phyloP scores from a whole-genome alignment of 2,113 vertebrate species.

The Clupea harengus region DNA sequence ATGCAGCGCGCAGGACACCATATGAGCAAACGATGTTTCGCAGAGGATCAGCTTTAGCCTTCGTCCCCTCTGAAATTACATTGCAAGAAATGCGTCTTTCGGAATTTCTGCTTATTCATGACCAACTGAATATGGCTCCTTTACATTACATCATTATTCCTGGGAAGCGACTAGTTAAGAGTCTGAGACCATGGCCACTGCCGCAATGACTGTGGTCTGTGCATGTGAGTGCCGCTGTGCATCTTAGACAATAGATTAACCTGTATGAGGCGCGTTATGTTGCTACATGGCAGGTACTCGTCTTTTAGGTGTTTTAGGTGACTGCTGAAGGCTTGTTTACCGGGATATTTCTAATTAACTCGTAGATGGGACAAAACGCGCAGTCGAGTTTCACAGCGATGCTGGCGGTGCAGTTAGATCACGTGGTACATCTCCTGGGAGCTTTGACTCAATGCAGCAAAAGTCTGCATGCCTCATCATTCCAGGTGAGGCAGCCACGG shows the following conservation, averaged over 20 bases:
- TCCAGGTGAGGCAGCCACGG: conserved; percentile 57
- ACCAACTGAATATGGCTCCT: background rate
- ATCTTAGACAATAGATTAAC: no score
- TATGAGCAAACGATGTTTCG: background rate
- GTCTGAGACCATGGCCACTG: background rate
- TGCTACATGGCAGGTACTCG: background rate
- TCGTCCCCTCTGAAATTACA: background rate
- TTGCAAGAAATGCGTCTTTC: background rate
- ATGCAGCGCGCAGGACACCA: background rate
- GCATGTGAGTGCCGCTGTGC: background rate
- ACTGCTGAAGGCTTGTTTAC: background rate
- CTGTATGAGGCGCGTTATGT: background rate
- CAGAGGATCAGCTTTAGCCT: background rate
- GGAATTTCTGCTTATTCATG: background rate
- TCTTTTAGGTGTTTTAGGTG: background rate
- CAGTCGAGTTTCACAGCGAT: conserved; percentile 18
- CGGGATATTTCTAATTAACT: background rate
- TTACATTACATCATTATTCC: background rate
- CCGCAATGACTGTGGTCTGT: background rate
- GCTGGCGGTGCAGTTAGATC: conserved; percentile 63
- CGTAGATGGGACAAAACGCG: background rate
- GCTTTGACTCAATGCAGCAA: conserved; percentile 73
- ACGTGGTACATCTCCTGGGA: conserved; percentile 64
- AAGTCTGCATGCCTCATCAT: conserved; percentile 57
- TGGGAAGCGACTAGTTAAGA: background rate